A percentile compares a stretch with the other conserved stretches of the same genome.
phyloP scores from a whole-genome alignment of 1,140 invertebrate genomes.

The Brachionus paranguensis region DNA sequence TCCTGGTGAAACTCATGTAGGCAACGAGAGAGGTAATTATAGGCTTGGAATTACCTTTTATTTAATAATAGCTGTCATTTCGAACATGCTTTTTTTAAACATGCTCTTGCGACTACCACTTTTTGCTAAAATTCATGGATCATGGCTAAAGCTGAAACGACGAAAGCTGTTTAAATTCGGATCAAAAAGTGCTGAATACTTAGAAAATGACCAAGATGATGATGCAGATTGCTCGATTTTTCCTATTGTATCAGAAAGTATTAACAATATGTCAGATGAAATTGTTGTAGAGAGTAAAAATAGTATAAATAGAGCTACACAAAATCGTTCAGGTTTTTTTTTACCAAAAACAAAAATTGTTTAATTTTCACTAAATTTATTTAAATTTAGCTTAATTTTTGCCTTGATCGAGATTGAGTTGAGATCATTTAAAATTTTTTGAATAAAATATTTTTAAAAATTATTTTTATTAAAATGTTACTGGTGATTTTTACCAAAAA shows the following conservation, averaged over 20 bases:
- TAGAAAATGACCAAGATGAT: neutral
- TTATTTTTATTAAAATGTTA: too few relatives aligned
- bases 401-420: neutral
- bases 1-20: neutral
- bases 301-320: neutral
- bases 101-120: neutral
- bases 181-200: neutral
- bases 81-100: constrained; percentile 31
- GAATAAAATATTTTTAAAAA: too few relatives aligned
- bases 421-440: neutral
- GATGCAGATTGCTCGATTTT: neutral
- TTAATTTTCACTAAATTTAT: neutral
- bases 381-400: neutral
- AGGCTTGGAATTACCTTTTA: neutral
- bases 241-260: neutral
- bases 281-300: neutral
- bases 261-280: neutral
- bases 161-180: neutral
- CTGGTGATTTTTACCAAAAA: too few relatives aligned
- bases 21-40: neutral
- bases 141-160: constrained; percentile 4
- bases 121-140: neutral
- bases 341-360: neutral
- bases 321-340: neutral
- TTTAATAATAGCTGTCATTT: neutral